Evolutionary conservation across 2,797 vertebrate genomes (phyloP).

Genomic region (Peromyscus attwateri): DNA sequence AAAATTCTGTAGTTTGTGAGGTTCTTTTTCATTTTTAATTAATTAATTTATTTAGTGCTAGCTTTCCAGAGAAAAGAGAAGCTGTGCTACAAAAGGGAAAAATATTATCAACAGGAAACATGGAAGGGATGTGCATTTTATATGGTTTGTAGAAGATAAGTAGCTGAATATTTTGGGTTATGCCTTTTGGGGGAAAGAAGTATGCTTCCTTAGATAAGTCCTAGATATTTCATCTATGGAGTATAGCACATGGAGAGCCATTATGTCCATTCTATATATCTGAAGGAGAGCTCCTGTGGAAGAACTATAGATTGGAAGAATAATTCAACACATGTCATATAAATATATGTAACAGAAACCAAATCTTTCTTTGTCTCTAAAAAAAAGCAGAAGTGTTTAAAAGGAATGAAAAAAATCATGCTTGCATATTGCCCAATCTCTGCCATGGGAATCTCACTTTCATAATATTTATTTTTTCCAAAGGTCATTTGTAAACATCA

Average conservation of each 20-base stretch:
- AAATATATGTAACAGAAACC: background rate
- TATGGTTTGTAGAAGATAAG: conserved; percentile 76
- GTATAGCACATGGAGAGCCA: background rate
- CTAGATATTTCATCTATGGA: background rate
- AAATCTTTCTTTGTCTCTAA: background rate
- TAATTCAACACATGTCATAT: conserved; percentile 8
- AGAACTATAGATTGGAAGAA: conserved; percentile 12
- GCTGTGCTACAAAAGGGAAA: conserved; percentile 39
- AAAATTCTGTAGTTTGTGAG: conserved; percentile 37
- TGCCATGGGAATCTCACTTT: conserved; percentile 49
- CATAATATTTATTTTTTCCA: conserved; percentile 65
- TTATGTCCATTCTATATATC: background rate
- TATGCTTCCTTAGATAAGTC: conserved; percentile 76
- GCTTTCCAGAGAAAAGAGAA: conserved; percentile 75
- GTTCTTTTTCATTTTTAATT: background rate
- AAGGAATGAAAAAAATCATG: background rate
- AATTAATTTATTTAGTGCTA: background rate
- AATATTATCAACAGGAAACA: conserved; percentile 82
- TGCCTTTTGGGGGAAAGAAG: conserved; percentile 53
- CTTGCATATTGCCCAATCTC: background rate
- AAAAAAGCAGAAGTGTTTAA: background rate
- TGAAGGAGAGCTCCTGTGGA: background rate
- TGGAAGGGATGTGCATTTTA: conserved; percentile 54
- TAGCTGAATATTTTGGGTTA: conserved; percentile 62
- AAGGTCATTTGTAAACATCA: conserved; percentile 67